phyloP scores from a whole-genome alignment of 1,140 invertebrate genomes.

The Nautilus pompilius region DNA sequence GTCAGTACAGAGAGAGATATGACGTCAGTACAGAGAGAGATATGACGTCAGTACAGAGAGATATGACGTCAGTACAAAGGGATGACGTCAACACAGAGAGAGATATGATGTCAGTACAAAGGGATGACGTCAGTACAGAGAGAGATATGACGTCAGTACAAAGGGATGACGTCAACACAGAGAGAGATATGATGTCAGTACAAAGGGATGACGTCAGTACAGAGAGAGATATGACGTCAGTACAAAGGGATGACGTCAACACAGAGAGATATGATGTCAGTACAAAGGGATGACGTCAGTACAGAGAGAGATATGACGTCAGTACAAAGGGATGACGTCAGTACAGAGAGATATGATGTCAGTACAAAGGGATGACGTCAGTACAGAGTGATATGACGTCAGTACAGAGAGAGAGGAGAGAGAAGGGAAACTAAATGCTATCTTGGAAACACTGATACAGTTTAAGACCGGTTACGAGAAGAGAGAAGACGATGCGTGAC shows the following conservation, averaged over 20 bases:
- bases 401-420: neutral
- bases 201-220: too few relatives aligned
- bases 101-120: neutral
- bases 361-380: too few relatives aligned
- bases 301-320: neutral
- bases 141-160: neutral
- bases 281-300: neutral
- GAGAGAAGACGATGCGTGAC: neutral
- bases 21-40: slow-evolving; percentile 1
- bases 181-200: neutral
- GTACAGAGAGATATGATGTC: neutral
- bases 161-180: neutral
- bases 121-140: neutral
- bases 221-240: neutral
- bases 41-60: neutral
- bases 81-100: neutral
- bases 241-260: neutral
- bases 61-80: neutral
- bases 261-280: neutral
- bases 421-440: neutral
- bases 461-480: neutral
- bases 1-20: slow-evolving; percentile 34
- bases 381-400: neutral
- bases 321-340: neutral
- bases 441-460: neutral